Percentiles rank a stretch among this genome's conserved stretches.
Conservation (phyloP, 2,797 vertebrate species). For the Yasuhikotakia modesta region DNA sequence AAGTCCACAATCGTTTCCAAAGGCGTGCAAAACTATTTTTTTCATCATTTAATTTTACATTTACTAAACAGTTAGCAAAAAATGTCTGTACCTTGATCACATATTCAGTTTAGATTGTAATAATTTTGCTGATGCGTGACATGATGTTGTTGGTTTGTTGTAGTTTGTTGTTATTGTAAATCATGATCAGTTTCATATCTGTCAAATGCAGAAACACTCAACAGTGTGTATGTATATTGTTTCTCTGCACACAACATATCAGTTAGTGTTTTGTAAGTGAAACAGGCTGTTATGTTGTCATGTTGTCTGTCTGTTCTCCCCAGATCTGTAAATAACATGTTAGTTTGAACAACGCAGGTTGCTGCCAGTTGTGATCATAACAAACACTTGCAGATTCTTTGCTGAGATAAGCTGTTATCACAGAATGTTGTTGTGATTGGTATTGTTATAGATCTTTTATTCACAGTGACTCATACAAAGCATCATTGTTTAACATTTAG, state of each 20-base stretch:
- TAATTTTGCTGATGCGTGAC: background rate
- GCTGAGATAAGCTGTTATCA: background rate
- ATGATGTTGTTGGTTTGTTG: background rate
- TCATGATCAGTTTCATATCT: background rate
- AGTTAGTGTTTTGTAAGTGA: background rate
- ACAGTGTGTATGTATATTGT: background rate
- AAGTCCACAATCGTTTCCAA: background rate
- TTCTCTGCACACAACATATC: background rate
- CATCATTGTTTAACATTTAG: background rate
- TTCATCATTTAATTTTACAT: background rate
- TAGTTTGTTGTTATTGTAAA: background rate
- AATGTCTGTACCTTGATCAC: background rate
- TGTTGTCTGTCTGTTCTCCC: background rate
- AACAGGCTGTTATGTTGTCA: background rate
- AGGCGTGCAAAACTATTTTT: background rate
- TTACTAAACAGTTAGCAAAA: background rate
- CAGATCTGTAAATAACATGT: background rate
- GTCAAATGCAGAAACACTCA: background rate
- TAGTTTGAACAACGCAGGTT: background rate
- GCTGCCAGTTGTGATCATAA: background rate
- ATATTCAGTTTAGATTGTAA: background rate
- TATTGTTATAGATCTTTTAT: background rate
- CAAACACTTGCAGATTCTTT: background rate
- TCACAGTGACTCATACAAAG: background rate
- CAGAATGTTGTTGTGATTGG: background rate